Evolutionary conservation across 2,888 invertebrate species (phyloP).

Genomic region (Macropis europaea): DNA sequence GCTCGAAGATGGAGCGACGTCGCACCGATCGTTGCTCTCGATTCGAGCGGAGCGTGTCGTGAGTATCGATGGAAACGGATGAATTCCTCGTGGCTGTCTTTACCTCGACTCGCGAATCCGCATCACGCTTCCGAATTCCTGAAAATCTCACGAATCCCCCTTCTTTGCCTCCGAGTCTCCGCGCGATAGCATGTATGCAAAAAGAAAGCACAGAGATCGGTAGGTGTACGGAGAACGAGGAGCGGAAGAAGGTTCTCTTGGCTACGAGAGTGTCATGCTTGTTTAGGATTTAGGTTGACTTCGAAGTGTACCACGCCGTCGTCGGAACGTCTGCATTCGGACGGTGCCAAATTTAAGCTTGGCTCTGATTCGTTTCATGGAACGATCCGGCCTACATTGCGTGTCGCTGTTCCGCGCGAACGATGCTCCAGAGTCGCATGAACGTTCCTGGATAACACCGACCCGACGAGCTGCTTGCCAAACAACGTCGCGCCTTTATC

Average conservation of each 20-base stretch:
- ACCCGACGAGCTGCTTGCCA: background rate
- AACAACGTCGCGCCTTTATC: background rate
- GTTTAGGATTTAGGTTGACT: conserved; percentile 52
- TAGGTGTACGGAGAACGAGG: background rate
- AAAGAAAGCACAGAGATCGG: background rate
- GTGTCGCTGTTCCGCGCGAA: background rate
- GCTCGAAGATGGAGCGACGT: too few relatives aligned
- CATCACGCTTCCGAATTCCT: too few relatives aligned
- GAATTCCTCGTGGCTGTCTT: too few relatives aligned
- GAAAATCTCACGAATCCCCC: too few relatives aligned
- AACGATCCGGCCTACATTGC: background rate
- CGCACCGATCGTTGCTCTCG: too few relatives aligned
- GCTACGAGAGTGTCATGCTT: conserved; percentile 27
- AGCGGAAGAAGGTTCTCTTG: background rate
- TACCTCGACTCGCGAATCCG: too few relatives aligned
- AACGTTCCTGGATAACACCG: background rate
- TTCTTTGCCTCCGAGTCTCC: too few relatives aligned
- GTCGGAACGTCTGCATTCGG: conserved; percentile 29
- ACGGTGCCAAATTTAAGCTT: conserved; percentile 50
- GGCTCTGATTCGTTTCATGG: conserved; percentile 40
- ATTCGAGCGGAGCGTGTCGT: too few relatives aligned
- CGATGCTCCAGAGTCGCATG: too few relatives aligned
- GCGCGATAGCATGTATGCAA: background rate
- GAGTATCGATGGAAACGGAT: too few relatives aligned
- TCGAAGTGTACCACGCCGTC: conserved; percentile 31